Evolutionary conservation across 2,797 vertebrate genomes (phyloP).

Genomic region (Lycodopsis pacificus): DNA sequence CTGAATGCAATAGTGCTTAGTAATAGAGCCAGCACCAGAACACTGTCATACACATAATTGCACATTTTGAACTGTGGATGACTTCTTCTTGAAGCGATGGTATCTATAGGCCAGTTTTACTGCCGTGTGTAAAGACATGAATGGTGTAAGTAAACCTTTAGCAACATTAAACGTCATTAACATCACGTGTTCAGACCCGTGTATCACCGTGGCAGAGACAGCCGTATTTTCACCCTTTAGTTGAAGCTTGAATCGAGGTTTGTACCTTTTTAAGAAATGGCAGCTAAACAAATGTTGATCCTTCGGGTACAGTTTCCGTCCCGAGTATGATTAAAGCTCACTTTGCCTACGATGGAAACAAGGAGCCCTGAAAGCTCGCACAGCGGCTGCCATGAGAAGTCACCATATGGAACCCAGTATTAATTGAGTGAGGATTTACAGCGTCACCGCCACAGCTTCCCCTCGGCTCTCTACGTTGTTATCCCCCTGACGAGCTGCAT

Average conservation of each 20-base stretch:
- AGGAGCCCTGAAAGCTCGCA: constrained; percentile 16
- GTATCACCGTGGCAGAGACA: neutral
- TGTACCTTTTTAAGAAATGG: neutral
- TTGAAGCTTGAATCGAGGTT: neutral
- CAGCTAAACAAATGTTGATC: neutral
- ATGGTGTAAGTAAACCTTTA: neutral
- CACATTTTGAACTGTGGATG: neutral
- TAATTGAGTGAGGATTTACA: constrained; percentile 76
- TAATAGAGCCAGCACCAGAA: neutral
- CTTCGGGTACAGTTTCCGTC: constrained; percentile 45
- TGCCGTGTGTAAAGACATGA: neutral
- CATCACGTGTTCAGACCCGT: neutral
- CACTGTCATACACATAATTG: neutral
- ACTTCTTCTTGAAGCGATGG: neutral
- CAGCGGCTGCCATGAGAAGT: constrained; percentile 33
- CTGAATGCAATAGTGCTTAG: neutral
- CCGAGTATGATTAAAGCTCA: constrained; percentile 31
- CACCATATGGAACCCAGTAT: constrained; percentile 71
- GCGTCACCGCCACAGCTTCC: constrained; percentile 61
- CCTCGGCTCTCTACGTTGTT: constrained; percentile 18
- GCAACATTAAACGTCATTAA: neutral
- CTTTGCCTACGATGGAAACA: constrained; percentile 9
- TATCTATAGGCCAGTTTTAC: neutral
- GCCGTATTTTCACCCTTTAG: neutral
- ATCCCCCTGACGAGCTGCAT: constrained; percentile 59